A percentile compares a stretch with the other conserved stretches of the same genome.
Evolutionary conservation across 2,888 invertebrate genomes (phyloP).

Genomic region (Coremacera marginata): DNA sequence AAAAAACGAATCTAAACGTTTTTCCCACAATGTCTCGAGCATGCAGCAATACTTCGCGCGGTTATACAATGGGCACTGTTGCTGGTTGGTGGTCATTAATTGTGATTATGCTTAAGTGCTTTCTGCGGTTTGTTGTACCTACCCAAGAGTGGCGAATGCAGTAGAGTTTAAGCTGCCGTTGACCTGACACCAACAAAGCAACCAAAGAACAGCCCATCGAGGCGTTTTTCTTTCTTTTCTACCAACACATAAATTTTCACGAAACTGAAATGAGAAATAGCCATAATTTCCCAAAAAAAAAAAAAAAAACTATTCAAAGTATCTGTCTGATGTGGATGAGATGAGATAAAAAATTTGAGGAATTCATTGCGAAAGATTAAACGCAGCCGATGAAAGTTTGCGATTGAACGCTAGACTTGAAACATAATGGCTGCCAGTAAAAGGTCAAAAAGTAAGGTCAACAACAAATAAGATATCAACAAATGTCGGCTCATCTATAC

Average conservation of each 20-base stretch:
- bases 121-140: conserved; percentile 22
- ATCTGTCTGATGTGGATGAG: too few relatives aligned
- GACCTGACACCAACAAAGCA: background rate
- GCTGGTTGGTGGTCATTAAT: conserved; percentile 32
- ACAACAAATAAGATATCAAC: too few relatives aligned
- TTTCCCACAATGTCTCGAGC: background rate
- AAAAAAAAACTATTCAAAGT: too few relatives aligned
- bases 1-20: too few relatives aligned
- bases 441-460: too few relatives aligned
- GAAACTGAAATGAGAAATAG: background rate
- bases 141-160: background rate
- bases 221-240: background rate
- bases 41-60: background rate
- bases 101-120: conserved; percentile 39
- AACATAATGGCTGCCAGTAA: too few relatives aligned
- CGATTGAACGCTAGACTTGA: too few relatives aligned
- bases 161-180: background rate
- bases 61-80: conserved; percentile 1
- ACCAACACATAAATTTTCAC: background rate
- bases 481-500: too few relatives aligned
- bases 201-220: background rate
- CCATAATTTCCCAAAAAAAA: too few relatives aligned
- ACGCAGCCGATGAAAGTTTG: too few relatives aligned
- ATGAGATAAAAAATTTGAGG: too few relatives aligned
- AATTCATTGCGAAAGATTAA: too few relatives aligned